phyloP scores from a whole-genome alignment of 2,113 vertebrate genomes.

The Pampusana beccarii region DNA sequence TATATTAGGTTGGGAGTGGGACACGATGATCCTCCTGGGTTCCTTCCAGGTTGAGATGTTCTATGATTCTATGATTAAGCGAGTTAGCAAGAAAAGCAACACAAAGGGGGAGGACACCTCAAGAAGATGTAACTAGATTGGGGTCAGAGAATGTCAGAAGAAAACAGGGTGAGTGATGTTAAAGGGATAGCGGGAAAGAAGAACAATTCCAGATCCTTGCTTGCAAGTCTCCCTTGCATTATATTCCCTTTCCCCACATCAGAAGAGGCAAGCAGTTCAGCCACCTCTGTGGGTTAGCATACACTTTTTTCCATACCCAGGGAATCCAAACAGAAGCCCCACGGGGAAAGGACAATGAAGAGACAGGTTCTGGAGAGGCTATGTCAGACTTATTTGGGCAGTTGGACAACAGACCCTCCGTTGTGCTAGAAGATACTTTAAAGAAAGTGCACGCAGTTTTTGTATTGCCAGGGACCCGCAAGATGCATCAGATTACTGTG shows the following conservation, averaged over 20 bases:
- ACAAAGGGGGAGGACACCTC: background rate
- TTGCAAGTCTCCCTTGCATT: background rate
- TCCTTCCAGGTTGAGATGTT: background rate
- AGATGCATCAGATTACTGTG: background rate
- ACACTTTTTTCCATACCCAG: background rate
- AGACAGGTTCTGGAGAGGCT: background rate
- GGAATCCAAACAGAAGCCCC: background rate
- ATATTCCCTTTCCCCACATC: background rate
- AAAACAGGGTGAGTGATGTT: background rate
- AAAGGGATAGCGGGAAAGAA: background rate
- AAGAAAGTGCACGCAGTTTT: background rate
- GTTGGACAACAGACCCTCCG: background rate
- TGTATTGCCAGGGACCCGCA: background rate
- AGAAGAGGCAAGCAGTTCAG: background rate
- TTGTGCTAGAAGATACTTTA: background rate
- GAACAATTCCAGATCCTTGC: background rate
- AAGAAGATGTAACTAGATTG: background rate
- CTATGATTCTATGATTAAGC: background rate
- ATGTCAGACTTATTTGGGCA: background rate
- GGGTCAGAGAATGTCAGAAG: background rate
- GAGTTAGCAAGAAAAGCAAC: background rate
- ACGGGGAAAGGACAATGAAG: background rate
- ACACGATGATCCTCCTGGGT: background rate
- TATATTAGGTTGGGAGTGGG: background rate
- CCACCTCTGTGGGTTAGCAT: background rate